Evolutionary conservation across 2,113 vertebrate species (phyloP).

Genomic region (Notarius quadriscutis): DNA sequence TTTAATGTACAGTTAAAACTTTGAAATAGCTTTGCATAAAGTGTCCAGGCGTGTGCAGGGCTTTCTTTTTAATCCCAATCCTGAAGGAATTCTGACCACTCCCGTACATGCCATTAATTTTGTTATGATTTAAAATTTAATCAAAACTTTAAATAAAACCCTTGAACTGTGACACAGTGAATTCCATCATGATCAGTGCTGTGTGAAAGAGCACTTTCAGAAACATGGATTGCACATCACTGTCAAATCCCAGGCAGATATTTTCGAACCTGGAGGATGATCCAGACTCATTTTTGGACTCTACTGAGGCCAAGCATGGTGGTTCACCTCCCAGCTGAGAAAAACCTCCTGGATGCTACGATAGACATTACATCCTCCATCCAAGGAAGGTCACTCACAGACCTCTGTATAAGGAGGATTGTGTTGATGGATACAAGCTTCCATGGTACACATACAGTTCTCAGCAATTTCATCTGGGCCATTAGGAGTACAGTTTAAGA

Average conservation of each 20-base stretch:
- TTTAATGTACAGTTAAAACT: not conserved
- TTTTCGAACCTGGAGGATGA: not conserved
- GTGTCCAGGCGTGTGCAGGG: no score
- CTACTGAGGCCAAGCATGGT: not conserved
- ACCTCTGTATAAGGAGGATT: not conserved
- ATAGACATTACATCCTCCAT: not conserved
- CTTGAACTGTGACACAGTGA: no score
- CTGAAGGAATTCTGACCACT: no score
- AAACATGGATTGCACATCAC: not conserved
- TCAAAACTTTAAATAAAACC: no score
- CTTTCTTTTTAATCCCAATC: no score
- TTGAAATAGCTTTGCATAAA: not conserved
- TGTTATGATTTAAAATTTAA: no score
- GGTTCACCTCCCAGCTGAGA: not conserved
- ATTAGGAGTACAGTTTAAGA: not conserved
- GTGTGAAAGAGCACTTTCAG: no score
- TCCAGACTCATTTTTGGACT: not conserved
- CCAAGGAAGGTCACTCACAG: not conserved
- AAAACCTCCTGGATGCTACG: not conserved
- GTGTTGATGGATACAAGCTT: not conserved
- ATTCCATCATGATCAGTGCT: not conserved
- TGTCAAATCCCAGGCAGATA: not conserved
- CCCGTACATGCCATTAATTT: no score
- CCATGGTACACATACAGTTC: not conserved
- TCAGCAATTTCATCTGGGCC: not conserved